These are phyloP conservation scores for Papilio glaucus DNA, from an alignment of 1,140 invertebrate genomes.

Conservation along the genomic window DNA sequence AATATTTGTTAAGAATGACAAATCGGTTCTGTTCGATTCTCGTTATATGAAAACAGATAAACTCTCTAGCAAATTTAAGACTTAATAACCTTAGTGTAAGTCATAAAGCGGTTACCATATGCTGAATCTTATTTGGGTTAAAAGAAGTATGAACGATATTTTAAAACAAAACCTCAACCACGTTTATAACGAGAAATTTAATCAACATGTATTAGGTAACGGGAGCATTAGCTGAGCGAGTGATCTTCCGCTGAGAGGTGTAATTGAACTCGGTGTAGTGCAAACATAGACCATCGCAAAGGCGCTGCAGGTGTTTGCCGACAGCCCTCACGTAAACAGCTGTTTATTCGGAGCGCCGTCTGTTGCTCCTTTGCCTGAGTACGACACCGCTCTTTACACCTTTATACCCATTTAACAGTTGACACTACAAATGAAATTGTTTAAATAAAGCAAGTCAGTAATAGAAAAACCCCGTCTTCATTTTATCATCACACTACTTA, in stretches of 20 bases:
- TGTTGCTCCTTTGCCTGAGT: conserved; percentile 12
- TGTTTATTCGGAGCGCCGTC: conserved; percentile 57
- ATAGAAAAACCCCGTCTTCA: no score
- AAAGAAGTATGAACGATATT: no score
- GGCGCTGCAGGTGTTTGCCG: conserved; percentile 74
- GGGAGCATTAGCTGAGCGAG: conserved; percentile 35
- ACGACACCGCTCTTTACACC: conserved; percentile 1
- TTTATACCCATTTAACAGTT: background rate
- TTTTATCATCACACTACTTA: no score
- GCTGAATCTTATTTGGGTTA: no score
- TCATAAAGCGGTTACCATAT: no score
- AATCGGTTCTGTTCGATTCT: no score
- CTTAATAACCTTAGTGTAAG: no score
- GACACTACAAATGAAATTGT: background rate
- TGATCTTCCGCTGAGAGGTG: conserved; percentile 62
- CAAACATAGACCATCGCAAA: conserved; percentile 62
- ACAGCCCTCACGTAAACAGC: conserved; percentile 76
- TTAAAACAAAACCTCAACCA: no score
- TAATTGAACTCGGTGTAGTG: conserved; percentile 73
- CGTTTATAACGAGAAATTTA: background rate
- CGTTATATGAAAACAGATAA: no score
- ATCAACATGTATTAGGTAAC: background rate
- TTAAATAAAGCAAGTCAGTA: background rate
- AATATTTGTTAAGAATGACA: no score
- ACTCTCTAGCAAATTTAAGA: no score